Evolutionary conservation across 2,113 vertebrate species (phyloP), one percentile per base, ranked within the genome.

Genomic region (Eidolon helvum): DNA sequence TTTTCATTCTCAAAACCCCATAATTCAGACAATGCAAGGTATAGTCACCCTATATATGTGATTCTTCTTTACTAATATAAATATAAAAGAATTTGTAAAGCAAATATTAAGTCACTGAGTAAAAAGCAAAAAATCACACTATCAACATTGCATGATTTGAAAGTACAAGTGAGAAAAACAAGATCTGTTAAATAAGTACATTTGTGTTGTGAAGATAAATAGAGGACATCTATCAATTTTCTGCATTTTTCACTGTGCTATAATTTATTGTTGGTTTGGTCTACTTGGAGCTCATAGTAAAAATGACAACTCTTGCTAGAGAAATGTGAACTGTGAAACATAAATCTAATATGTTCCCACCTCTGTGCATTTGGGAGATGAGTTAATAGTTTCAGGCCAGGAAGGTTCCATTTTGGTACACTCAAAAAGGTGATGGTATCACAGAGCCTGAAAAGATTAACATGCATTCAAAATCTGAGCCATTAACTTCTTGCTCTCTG

Each of bases 401-500:
- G 18, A 61, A 80, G 77, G 24, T 65, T 78, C 65, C 66, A 74
- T 77, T 92, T 28, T 95, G 80, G n/a, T 55, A 72, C 24, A 55
- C 24, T 80, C 33, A 21, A 8, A 78, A 91, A 95, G 50, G 63
- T 65, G 87, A 40, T 5, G 7, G 28, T n/a, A 28, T 71, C 21
- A 66, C 2, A 33, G 63, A 94, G 68, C 22, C 30, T 45, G 65
- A 72, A 90, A 79, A 88, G 65, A 96, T 96, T 80, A 95, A 89
- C 71, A 33, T 86, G 80, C 6, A 1, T 66, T 95, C 87, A 72
- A 89, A 85, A 82, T 66, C 40, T 14, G 16, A 94, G 89, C 95
- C 88, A 92, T 97, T 97, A 88, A 90, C 91, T 94, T 96, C 74
- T 88, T 94, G 96, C 85, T 80, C 91, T 94, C 40, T 79, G 68